Evolutionary conservation across 2,888 invertebrate species (phyloP).

Genomic region (Dynastes grantii): DNA sequence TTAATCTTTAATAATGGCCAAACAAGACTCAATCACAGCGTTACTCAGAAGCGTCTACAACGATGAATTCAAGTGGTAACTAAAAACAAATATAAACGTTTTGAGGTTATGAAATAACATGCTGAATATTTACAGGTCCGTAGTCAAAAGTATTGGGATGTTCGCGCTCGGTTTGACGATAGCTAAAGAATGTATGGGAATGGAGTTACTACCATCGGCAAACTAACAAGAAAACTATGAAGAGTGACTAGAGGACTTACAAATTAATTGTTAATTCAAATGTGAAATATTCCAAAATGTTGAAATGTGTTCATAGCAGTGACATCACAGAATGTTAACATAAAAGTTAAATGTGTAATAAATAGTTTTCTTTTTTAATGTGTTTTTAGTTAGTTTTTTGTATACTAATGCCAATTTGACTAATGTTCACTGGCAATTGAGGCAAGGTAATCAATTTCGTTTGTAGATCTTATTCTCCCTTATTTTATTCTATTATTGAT

Average conservation of each 20-base stretch:
- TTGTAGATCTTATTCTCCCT: not conserved
- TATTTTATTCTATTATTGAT: not conserved
- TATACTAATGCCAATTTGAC: too few relatives aligned
- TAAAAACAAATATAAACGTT: conserved; percentile 54
- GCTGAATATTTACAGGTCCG: conserved; percentile 75
- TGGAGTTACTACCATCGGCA: conserved; percentile 73
- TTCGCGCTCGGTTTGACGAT: conserved; percentile 85
- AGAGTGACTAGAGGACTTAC: not conserved
- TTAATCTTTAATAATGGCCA: conserved; percentile 72
- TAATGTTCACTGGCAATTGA: too few relatives aligned
- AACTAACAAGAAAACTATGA: conserved; percentile 1
- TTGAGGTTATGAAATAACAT: conserved; percentile 40
- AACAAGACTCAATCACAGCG: conserved; percentile 72
- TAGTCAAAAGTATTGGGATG: conserved; percentile 86
- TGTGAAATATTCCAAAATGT: not conserved
- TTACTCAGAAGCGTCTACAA: conserved; percentile 79
- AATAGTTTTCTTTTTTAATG: not conserved
- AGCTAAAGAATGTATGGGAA: conserved; percentile 84
- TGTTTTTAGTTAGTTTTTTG: too few relatives aligned
- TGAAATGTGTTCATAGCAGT: not conserved
- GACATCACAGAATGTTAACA: not conserved
- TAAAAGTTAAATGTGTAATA: conserved; percentile 6
- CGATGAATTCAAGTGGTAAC: conserved; percentile 86
- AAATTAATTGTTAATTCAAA: conserved; percentile 27
- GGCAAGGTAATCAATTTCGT: not conserved